Percentiles rank a stretch among this genome's conserved stretches.
phyloP scores from a whole-genome alignment of 2,113 vertebrate species.

The Anser cygnoides region DNA sequence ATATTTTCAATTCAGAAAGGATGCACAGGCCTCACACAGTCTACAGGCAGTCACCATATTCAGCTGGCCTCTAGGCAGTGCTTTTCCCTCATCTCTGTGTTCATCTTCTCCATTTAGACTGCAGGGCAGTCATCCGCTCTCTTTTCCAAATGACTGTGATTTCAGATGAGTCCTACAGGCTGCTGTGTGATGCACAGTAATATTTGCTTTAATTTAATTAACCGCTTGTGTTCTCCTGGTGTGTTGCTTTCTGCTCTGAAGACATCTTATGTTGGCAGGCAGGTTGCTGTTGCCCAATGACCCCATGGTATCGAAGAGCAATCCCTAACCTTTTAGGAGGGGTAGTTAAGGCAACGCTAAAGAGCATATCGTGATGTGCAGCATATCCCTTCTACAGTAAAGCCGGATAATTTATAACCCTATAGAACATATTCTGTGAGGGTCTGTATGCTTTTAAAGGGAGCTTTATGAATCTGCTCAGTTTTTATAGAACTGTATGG shows the following conservation, averaged over 20 bases:
- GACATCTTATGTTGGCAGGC: neutral
- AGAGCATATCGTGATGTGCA: neutral
- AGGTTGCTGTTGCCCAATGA: neutral
- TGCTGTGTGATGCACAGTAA: neutral
- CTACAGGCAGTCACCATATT: neutral
- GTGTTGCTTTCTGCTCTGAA: neutral
- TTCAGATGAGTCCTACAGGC: neutral
- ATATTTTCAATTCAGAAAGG: neutral
- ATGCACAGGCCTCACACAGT: fast-evolving
- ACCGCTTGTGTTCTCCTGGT: neutral
- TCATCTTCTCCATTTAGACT: neutral
- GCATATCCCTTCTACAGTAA: neutral
- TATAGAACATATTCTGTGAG: neutral
- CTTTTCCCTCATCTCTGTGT: neutral
- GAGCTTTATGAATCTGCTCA: neutral
- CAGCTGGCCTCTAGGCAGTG: neutral
- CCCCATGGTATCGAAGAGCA: neutral
- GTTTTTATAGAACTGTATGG: slow-evolving; percentile 5
- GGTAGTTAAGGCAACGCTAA: neutral
- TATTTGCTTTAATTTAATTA: neutral
- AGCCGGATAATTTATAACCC: neutral
- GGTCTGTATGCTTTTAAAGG: neutral
- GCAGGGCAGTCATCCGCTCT: neutral
- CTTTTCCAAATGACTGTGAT: neutral
- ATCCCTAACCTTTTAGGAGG: neutral